phyloP scores from a whole-genome alignment of 2,888 invertebrate species.

The Eulithis prunata region DNA sequence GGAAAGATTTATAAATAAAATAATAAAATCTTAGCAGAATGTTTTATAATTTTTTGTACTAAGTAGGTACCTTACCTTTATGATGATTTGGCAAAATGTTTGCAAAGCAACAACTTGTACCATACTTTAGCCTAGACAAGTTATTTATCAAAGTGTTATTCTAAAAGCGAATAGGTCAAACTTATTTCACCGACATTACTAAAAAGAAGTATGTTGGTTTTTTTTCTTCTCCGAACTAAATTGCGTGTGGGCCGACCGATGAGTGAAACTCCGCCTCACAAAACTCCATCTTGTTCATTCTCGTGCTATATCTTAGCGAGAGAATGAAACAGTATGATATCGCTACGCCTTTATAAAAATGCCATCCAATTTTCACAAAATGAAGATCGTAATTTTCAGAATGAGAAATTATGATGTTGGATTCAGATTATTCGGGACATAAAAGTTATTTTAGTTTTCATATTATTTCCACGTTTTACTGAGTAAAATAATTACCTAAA shows the following conservation, averaged over 20 bases:
- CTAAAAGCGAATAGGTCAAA: conserved; percentile 7
- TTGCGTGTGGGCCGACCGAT: conserved; percentile 59
- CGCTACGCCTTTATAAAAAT: conserved; percentile 46
- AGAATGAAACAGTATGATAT: conserved; percentile 44
- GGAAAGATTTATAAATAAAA: no score
- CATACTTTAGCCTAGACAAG: no score
- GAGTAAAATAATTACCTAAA: no score
- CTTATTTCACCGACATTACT: conserved; percentile 1
- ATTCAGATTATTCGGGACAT: not conserved
- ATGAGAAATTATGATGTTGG: conserved; percentile 21
- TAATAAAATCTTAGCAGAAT: no score
- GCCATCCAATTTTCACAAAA: conserved; percentile 38
- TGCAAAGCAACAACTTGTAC: no score
- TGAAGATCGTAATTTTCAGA: conserved; percentile 16
- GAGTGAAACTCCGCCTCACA: conserved; percentile 60
- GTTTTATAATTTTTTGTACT: no score
- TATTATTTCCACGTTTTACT: no score
- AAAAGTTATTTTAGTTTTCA: no score
- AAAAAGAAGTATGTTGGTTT: conserved; percentile 43
- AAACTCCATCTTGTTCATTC: conserved; percentile 48
- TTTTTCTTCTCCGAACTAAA: conserved; percentile 49
- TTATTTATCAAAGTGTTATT: not conserved
- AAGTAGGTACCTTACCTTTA: no score
- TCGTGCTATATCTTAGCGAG: not conserved
- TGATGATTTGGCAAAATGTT: no score